Conservation (phyloP, 2,113 vertebrate species). For the Aldabrachelys gigantea region DNA sequence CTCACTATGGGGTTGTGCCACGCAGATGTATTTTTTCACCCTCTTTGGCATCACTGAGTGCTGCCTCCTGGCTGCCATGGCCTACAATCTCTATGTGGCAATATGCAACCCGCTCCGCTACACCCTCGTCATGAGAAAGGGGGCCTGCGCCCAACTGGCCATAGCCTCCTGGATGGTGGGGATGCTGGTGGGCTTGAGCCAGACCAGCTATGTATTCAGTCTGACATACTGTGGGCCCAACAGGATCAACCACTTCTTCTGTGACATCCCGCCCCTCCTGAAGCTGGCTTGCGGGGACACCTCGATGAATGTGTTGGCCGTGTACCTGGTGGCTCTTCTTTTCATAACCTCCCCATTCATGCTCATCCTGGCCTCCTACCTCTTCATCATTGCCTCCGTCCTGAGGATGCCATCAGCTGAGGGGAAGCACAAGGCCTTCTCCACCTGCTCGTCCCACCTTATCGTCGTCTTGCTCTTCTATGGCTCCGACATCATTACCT, state of each 20-base stretch:
- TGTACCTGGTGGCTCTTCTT: conserved; percentile 39
- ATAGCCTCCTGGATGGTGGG: conserved; percentile 31
- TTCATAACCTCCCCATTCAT: conserved; percentile 38
- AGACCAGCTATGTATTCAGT: conserved; percentile 43
- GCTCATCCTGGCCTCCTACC: conserved; percentile 48
- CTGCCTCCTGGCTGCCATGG: conserved; percentile 49
- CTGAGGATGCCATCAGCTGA: conserved; percentile 32
- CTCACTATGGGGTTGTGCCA: conserved; percentile 39
- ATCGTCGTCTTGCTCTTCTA: conserved; percentile 53
- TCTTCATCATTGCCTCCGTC: conserved; percentile 33
- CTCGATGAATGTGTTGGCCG: conserved; percentile 5
- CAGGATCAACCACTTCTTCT: background rate
- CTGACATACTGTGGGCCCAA: conserved; percentile 44
- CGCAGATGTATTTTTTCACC: conserved; percentile 55
- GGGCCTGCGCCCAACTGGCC: conserved; percentile 7
- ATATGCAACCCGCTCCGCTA: conserved; percentile 58
- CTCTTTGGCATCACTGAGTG: conserved; percentile 43
- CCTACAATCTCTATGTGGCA: conserved; percentile 44
- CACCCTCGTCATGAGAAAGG: conserved; percentile 1
- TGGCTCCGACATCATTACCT: conserved; percentile 55
- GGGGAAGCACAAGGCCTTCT: conserved; percentile 53
- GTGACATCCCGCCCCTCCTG: background rate
- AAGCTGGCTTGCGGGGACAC: background rate
- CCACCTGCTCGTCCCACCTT: conserved; percentile 60
- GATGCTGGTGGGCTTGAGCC: conserved; percentile 16